Percentiles rank a stretch among this genome's conserved stretches.
Conservation (phyloP, 2,888 invertebrate genomes). For the Drosophila histrio region DNA sequence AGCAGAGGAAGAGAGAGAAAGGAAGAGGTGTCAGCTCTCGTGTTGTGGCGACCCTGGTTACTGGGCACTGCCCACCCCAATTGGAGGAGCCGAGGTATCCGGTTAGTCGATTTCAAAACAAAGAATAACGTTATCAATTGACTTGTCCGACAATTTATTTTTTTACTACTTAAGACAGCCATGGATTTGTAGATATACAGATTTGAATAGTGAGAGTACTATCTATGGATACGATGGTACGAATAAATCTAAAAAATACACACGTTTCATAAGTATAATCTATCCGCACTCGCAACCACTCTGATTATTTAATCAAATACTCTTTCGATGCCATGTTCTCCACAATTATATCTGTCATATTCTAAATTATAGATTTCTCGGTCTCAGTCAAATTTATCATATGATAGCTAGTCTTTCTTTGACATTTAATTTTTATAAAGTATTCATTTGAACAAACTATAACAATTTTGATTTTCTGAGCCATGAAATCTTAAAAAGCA, state of each 20-base stretch:
- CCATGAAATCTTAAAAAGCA: too few species aligned
- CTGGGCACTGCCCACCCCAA: constrained; percentile 8
- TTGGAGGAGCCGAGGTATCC: background rate
- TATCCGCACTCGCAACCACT: constrained; percentile 6
- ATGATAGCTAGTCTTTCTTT: too few species aligned
- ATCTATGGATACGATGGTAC: background rate
- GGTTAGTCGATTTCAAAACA: constrained; percentile 13
- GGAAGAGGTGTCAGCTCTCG: constrained; percentile 6
- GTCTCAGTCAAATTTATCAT: too few species aligned
- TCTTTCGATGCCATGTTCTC: too few species aligned
- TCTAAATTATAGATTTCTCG: too few species aligned
- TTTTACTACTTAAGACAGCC: background rate
- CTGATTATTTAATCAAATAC: background rate
- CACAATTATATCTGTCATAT: too few species aligned
- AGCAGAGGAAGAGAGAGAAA: background rate
- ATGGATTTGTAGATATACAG: constrained; percentile 14
- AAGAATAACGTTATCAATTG: constrained; percentile 4
- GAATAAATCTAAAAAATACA: background rate
- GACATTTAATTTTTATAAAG: too few species aligned
- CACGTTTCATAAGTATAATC: constrained; percentile 4
- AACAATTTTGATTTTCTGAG: too few species aligned
- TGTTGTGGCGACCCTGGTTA: background rate
- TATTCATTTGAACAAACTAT: too few species aligned
- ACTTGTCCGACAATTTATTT: constrained; percentile 8
- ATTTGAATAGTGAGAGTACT: constrained; percentile 5